phyloP scores from a whole-genome alignment of 2,113 vertebrate species.

The Leucopsar rothschildi region DNA sequence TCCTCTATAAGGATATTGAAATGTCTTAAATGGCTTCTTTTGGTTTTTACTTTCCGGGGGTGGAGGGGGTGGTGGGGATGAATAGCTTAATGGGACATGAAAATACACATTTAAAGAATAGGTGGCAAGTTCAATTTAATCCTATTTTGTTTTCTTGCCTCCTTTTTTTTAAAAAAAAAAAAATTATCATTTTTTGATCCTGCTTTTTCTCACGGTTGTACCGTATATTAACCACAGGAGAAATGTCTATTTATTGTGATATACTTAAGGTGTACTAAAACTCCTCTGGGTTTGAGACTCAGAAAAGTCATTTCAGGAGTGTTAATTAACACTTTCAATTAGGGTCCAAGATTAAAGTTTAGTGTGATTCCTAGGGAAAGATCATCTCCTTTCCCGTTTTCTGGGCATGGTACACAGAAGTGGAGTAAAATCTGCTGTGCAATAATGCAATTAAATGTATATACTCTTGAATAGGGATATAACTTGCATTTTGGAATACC shows the following conservation, averaged over 20 bases:
- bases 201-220: background rate
- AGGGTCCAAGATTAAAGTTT: background rate
- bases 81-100: background rate
- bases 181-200: background rate
- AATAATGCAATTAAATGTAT: background rate
- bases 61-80: fast-evolving
- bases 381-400: background rate
- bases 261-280: background rate
- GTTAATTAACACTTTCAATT: background rate
- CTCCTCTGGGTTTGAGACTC: background rate
- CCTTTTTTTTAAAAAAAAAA: background rate
- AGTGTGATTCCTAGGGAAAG: background rate
- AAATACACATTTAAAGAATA: background rate
- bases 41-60: background rate
- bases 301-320: background rate
- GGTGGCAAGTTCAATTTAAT: background rate
- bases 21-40: background rate
- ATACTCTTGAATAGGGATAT: background rate
- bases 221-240: background rate
- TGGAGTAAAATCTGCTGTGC: background rate
- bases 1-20: background rate
- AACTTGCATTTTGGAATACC: background rate
- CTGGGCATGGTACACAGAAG: background rate
- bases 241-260: background rate
- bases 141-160: fast-evolving